Conservation (phyloP, 2,113 vertebrate species). For the Trogon melanurus region DNA sequence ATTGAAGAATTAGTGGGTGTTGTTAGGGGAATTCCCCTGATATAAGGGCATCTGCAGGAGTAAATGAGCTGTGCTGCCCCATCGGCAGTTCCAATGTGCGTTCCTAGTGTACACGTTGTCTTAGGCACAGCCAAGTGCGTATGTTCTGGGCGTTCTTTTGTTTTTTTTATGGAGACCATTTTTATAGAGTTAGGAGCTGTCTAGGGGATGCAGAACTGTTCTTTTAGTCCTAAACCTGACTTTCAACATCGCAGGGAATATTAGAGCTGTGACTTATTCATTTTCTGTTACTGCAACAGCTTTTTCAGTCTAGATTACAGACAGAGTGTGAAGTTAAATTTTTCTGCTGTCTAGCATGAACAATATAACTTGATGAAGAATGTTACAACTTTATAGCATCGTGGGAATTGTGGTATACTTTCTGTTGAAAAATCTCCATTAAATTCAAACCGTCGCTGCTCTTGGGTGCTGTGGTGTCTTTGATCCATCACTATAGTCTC, state of each 20-base stretch:
- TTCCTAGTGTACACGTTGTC: not conserved
- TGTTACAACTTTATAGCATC: not conserved
- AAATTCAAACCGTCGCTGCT: not conserved
- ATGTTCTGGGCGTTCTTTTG: not conserved
- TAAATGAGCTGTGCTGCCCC: not conserved
- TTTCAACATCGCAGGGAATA: not conserved
- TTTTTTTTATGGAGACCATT: not conserved
- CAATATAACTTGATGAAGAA: not conserved
- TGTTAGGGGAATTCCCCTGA: not conserved
- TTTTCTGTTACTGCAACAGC: not conserved
- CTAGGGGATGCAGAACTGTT: not conserved
- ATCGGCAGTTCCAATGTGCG: not conserved
- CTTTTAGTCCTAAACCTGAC: not conserved
- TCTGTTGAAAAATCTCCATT: slow-evolving; percentile 26
- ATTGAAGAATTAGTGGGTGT: not conserved
- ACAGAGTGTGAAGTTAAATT: not conserved
- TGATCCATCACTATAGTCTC: not conserved
- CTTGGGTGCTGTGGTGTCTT: not conserved
- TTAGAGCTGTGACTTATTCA: not conserved
- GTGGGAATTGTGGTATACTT: not conserved
- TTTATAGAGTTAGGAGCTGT: not conserved
- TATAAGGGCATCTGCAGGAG: not conserved
- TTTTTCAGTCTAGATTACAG: not conserved
- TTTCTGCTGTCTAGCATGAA: not conserved
- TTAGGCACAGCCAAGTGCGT: not conserved